Evolutionary conservation across 2,113 vertebrate species (phyloP).

Genomic region (Sus scrofa): T2T-Sscrofa CM000813.6:156752001-156752500

Average conservation of each 20-base stretch:
- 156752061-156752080: background rate
- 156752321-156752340: background rate
- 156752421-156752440: background rate
- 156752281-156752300: background rate
- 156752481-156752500: background rate
- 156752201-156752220: background rate
- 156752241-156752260: background rate
- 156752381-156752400: background rate
- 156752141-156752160: background rate
- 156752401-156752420: background rate
- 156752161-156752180: background rate
- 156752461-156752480: background rate
- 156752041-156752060: background rate
- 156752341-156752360: background rate
- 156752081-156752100: background rate
- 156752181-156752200: background rate
- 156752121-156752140: background rate
- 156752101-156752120: background rate
- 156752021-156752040: background rate
- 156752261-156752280: background rate
- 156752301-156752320: background rate
- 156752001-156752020: background rate
- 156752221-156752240: background rate
- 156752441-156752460: background rate
- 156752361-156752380: background rate